Evolutionary conservation across 2,797 vertebrate genomes (phyloP).

Genomic region (Harpagifer antarcticus): DNA sequence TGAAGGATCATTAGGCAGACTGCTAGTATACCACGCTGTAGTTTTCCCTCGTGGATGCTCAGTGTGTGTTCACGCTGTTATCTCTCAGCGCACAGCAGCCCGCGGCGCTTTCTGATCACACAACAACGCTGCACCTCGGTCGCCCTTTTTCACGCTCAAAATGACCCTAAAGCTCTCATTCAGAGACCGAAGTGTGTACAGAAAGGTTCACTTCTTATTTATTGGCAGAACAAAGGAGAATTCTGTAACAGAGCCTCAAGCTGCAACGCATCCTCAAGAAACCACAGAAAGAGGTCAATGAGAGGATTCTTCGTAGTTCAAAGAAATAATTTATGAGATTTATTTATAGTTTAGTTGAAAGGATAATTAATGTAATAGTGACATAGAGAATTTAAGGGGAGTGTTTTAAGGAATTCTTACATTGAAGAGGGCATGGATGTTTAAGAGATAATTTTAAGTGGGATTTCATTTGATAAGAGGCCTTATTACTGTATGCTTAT

Average conservation of each 20-base stretch:
- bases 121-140: not conserved
- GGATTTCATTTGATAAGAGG: too few species aligned
- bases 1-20: constrained; percentile 39
- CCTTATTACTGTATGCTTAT: too few species aligned
- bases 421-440: too few species aligned
- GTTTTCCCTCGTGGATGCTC: constrained; percentile 16
- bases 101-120: constrained; percentile 19
- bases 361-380: too few species aligned
- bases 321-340: not conserved
- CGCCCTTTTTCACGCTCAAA: not conserved
- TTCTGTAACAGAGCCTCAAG: constrained; percentile 8
- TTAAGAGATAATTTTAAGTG: too few species aligned
- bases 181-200: constrained; percentile 28
- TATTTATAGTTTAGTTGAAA: not conserved
- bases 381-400: not conserved
- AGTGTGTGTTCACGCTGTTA: constrained; percentile 33
- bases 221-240: constrained; percentile 40
- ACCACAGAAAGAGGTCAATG: constrained; percentile 19
- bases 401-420: not conserved
- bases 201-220: constrained; percentile 1
- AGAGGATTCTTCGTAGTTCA: not conserved
- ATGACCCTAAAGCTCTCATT: constrained; percentile 38
- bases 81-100: constrained; percentile 29
- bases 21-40: constrained; percentile 24
- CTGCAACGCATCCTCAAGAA: not conserved